Base-by-base conservation (phyloP, 2,888 invertebrate genomes). In the Chrysotoxum bicinctum region DNA sequence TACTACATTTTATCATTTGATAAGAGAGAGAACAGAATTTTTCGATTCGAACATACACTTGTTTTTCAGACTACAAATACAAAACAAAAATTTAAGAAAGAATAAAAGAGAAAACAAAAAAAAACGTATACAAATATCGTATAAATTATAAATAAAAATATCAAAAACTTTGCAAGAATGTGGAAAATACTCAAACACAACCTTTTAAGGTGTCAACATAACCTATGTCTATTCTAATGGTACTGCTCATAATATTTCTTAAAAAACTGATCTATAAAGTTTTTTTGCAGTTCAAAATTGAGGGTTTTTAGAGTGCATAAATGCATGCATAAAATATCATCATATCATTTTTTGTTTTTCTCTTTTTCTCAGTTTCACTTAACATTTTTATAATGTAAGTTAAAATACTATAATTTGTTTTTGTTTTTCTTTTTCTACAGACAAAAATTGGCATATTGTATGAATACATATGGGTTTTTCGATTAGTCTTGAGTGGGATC, bases 401-500 rank as follows among this genome's bases (percentile, higher is more conserved):
- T 77, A 10, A 52, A 62, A 72, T 70, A 70, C 62, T 70, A 43
- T 62, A 54, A 30, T 26, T 66, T 14, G 7, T 56, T 32, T 68
- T 70, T 70, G 16, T 32, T 35, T 56, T 60, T 50, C 50, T 58
- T 35, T 52, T 56, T 48, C 54, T 68, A 66, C 14, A 60, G 56
- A 75, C 56, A 72, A 72, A 75, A 74, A 79, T 84, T 84, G 83
- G 79, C 83, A 79, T 84, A 45, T 64, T 75, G n/a, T 37, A 48
- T 64, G 62, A 75, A 64, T 62, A 72, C 48, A 79, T 12, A 23
- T 40, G 26, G 52, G 26, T 23, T 30, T 60, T 14, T 40, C 0
- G 12, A 50, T 85, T 85, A 85, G 81, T 85, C 85, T 77, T 85
- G 85, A 60, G 45, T 80, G 10, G 69, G 68, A 26, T 81, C 85